Evolutionary conservation across 1,140 invertebrate species (phyloP), one percentile per base, ranked within the genome.

Genomic region (Phthorimaea operculella): DNA sequence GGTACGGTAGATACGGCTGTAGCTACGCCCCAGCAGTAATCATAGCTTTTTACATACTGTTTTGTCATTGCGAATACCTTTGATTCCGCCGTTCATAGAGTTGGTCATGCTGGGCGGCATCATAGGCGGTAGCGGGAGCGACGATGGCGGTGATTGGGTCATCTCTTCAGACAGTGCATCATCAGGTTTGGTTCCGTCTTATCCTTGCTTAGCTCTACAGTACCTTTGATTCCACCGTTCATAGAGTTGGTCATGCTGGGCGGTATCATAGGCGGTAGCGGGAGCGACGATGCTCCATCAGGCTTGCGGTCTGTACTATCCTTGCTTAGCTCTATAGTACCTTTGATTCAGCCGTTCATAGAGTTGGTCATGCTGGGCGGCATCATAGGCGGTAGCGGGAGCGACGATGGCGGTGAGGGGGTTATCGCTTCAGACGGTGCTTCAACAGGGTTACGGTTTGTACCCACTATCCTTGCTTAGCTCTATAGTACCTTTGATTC

Each of bases 391-490:
- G 44, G 70, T 14, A 81, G 60, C 14, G 77, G 0, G 70, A 67
- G 81, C 1, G 79, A 80, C 9, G 65, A 60, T 17, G 84, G 79
- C 0, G 68, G 68, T 21, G 84, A 76, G 0, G 81, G 79, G 0
- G 79, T 81, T 14, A 76, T 76, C 12, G 71, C 63, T 6, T 82
- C 81, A 4, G 84, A 79, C 1, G 81, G 76, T 0, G 84, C 83
- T 1, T 82, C 74, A 57, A 81, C 80, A 0, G 84, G 83, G 54
- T 82, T 77, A 50, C 83, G 75, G 15, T 84, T 72, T 0, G 75
- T 76, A 57, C 79, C 76, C 0, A 72, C 76, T 45, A 72, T 69
- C 0, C 63, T 28, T 28, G 21, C 21, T 28, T 28, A 28, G 21
- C 44, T 47, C 44, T n/a, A n/a, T n/a, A n/a, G n/a, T n/a, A n/a